phyloP scores from a whole-genome alignment of 2,888 invertebrate species.

The Agrotis clavis region DNA sequence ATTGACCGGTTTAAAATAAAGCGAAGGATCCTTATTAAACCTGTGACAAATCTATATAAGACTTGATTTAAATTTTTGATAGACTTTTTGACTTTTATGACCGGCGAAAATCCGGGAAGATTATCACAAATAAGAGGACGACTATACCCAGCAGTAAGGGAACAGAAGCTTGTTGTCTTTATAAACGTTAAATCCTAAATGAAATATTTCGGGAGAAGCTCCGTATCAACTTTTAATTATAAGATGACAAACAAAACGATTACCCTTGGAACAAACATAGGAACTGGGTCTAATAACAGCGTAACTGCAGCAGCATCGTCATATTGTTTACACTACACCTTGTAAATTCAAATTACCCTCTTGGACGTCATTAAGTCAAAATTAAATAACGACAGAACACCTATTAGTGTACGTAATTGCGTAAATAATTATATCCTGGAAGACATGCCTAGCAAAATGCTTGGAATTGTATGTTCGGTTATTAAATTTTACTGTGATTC shows the following conservation, averaged over 20 bases:
- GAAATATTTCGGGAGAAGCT: too few relatives aligned
- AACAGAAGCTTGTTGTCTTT: too few relatives aligned
- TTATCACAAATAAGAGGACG: too few relatives aligned
- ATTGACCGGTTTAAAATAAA: background rate
- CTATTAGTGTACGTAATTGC: slow-evolving; percentile 38
- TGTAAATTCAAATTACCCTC: slow-evolving; percentile 42
- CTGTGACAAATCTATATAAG: too few relatives aligned
- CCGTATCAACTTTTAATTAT: too few relatives aligned
- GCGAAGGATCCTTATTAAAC: too few relatives aligned
- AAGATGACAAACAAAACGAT: background rate
- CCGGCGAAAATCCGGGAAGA: too few relatives aligned
- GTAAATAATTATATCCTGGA: slow-evolving; percentile 55
- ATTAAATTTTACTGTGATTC: slow-evolving; percentile 31
- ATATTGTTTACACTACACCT: slow-evolving; percentile 50
- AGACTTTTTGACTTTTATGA: too few relatives aligned
- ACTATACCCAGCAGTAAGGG: too few relatives aligned
- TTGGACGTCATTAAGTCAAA: slow-evolving; percentile 41
- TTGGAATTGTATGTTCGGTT: slow-evolving; percentile 37
- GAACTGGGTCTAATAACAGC: background rate
- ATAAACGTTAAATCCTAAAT: too few relatives aligned
- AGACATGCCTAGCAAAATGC: slow-evolving; percentile 40
- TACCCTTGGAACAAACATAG: slow-evolving; percentile 9
- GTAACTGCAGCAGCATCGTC: slow-evolving; percentile 22
- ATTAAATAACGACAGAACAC: slow-evolving; percentile 42
- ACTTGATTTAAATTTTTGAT: too few relatives aligned